A percentile compares a stretch with the other conserved stretches of the same genome.
Evolutionary conservation across 2,797 vertebrate species (phyloP).

Genomic region (Zenarchopterus dispar): DNA sequence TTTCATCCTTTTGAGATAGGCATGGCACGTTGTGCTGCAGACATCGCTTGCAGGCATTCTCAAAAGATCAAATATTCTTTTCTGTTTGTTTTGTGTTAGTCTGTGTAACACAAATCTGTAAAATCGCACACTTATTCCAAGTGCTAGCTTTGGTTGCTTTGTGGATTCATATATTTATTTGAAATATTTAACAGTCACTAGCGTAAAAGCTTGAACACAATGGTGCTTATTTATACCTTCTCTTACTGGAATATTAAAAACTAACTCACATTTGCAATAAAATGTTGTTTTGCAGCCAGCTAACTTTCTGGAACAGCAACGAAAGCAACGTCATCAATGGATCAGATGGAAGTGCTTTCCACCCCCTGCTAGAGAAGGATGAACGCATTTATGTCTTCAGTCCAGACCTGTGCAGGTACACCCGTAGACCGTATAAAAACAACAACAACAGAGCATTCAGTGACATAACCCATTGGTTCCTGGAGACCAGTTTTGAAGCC

Average conservation of each 20-base stretch:
- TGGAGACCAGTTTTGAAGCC: no score
- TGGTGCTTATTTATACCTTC: no score
- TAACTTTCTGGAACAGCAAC: slow-evolving; percentile 76
- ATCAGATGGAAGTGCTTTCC: slow-evolving; percentile 84
- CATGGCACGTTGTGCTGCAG: slow-evolving; percentile 16
- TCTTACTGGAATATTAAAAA: no score
- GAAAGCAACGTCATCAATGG: slow-evolving; percentile 85
- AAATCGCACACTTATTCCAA: not conserved
- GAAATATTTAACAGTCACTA: not conserved
- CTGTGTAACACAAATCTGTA: not conserved
- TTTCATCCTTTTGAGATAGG: slow-evolving; percentile 23
- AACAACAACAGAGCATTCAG: no score
- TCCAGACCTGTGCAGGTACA: slow-evolving; percentile 86
- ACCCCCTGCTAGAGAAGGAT: slow-evolving; percentile 78
- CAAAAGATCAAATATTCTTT: slow-evolving; percentile 3
- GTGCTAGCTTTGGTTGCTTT: not conserved
- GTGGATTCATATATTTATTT: not conserved
- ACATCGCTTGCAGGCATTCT: not conserved
- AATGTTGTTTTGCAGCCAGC: slow-evolving; percentile 61
- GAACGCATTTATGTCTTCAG: slow-evolving; percentile 82
- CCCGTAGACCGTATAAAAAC: not conserved
- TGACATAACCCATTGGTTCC: no score
- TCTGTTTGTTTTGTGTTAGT: not conserved
- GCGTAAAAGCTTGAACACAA: no score
- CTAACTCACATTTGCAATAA: not conserved